Percentiles rank a stretch among this genome's conserved stretches.
Conservation (phyloP, 2,113 vertebrate genomes). For the Elanoides forficatus region DNA sequence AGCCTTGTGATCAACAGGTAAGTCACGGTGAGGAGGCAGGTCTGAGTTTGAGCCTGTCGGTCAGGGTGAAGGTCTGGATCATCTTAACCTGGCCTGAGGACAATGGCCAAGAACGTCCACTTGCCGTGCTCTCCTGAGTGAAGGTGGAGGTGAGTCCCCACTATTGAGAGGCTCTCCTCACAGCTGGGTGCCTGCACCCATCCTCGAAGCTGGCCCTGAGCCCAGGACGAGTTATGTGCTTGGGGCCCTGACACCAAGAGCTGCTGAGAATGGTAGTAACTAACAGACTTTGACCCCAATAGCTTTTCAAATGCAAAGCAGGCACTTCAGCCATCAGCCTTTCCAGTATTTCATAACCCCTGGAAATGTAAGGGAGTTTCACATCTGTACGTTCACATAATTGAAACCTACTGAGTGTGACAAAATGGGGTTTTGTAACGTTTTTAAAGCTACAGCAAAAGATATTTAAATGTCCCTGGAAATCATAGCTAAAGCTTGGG, state of each 20-base stretch:
- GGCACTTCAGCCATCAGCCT: not conserved
- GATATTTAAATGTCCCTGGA: not conserved
- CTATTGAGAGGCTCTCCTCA: not conserved
- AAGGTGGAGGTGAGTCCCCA: not conserved
- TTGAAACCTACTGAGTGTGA: not conserved
- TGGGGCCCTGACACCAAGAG: not conserved
- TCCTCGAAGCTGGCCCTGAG: not conserved
- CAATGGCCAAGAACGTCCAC: fast-evolving
- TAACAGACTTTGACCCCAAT: constrained; percentile 31
- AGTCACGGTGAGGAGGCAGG: fast-evolving
- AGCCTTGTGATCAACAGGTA: not conserved
- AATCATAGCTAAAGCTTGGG: not conserved
- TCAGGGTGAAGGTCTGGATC: not conserved
- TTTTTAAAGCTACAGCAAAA: not conserved
- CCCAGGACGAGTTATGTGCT: not conserved
- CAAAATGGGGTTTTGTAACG: not conserved
- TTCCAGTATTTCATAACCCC: not conserved
- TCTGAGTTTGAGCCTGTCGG: not conserved
- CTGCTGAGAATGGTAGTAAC: not conserved
- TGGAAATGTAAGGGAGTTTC: not conserved
- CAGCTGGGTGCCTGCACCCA: not conserved
- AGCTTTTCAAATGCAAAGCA: constrained; percentile 29
- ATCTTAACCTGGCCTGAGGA: not conserved
- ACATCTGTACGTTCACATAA: fast-evolving
- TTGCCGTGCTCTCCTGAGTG: fast-evolving